Evolutionary conservation across 1,140 invertebrate species (phyloP).

Genomic region (Aphidius ervi): DNA sequence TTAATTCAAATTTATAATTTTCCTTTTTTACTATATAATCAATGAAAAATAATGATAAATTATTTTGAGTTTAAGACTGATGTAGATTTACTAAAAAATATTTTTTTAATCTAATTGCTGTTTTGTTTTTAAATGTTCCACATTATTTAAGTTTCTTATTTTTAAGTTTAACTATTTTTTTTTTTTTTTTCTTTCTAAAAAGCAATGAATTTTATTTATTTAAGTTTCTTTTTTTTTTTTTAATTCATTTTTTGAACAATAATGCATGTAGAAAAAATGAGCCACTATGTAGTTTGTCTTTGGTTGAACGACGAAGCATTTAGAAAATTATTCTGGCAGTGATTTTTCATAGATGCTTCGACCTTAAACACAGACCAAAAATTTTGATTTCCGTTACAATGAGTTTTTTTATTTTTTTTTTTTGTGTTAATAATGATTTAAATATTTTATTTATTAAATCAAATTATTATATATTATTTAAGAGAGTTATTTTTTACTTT

Average conservation of each 20-base stretch:
- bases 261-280: constrained; percentile 54
- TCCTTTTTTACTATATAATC: not conserved
- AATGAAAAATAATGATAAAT: not conserved
- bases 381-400: constrained; percentile 42
- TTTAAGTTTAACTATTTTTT: constrained; percentile 1
- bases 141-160: constrained; percentile 6
- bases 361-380: constrained; percentile 42
- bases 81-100: not conserved
- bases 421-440: constrained; percentile 1
- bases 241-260: constrained; percentile 34
- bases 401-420: constrained; percentile 7
- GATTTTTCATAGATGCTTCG: constrained; percentile 48
- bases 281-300: constrained; percentile 40
- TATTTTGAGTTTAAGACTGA: constrained; percentile 1
- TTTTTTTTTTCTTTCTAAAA: constrained; percentile 12
- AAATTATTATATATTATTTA: not conserved
- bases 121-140: not conserved
- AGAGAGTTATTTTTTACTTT: not conserved
- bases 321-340: constrained; percentile 49
- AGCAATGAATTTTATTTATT: constrained; percentile 24
- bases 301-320: constrained; percentile 48
- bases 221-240: constrained; percentile 25
- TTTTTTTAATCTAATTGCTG: constrained; percentile 26
- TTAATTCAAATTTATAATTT: constrained; percentile 3
- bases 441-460: not conserved